Conservation (phyloP, 2,797 vertebrate genomes). For the Sternotherus odoratus region DNA sequence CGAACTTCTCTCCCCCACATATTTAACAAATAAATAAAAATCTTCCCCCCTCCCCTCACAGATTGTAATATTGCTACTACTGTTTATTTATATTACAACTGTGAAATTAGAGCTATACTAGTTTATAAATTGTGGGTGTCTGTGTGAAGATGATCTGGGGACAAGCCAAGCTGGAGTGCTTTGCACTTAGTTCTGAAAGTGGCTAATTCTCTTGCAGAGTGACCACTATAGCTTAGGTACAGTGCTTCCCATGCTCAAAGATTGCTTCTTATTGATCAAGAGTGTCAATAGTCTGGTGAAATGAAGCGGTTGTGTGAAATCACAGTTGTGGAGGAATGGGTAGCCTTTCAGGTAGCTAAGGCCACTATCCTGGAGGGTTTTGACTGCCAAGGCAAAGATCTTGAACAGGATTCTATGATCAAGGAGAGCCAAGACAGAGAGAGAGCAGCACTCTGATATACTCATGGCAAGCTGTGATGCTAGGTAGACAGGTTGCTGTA, state of each 20-base stretch:
- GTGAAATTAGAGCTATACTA: not conserved
- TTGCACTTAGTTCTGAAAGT: not conserved
- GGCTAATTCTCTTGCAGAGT: not conserved
- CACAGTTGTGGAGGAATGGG: not conserved
- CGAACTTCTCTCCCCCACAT: not conserved
- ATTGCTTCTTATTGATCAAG: not conserved
- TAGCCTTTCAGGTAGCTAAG: not conserved
- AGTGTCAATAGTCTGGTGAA: not conserved
- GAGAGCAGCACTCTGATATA: not conserved
- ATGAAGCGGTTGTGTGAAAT: rapidly evolving
- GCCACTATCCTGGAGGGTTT: not conserved
- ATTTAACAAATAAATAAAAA: not conserved
- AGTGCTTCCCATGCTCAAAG: not conserved
- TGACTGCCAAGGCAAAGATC: not conserved
- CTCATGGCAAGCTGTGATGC: rapidly evolving
- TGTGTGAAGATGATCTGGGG: not conserved
- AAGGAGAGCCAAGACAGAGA: not conserved
- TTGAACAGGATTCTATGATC: not conserved
- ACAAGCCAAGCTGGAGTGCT: not conserved
- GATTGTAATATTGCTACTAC: not conserved
- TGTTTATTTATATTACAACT: conserved; percentile 13
- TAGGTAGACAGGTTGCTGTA: not conserved
- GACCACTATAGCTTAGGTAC: not conserved
- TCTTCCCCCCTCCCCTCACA: not conserved
- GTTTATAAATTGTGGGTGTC: not conserved